A percentile compares a stretch with the other conserved stretches of the same genome.
These are phyloP conservation scores for Nylanderia fulva DNA, from an alignment of 1,140 invertebrate species.

Conservation along the genomic window DNA sequence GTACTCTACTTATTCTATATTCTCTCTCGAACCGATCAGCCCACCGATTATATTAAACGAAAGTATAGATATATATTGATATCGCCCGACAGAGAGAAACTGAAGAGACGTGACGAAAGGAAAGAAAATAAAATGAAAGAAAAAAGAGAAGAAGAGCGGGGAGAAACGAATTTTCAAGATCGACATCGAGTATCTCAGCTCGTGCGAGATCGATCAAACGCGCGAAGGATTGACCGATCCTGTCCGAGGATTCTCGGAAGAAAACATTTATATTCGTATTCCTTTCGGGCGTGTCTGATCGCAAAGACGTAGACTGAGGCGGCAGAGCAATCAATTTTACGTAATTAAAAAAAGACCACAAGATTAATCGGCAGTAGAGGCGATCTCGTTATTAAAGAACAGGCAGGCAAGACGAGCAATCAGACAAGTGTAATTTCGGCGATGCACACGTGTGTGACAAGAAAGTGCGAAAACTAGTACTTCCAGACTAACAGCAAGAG, in stretches of 20 bases:
- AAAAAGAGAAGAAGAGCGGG: not conserved
- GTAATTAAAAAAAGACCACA: conserved; percentile 51
- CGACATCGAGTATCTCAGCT: not conserved
- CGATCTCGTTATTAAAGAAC: conserved; percentile 31
- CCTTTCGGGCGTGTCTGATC: conserved; percentile 61
- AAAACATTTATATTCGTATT: conserved; percentile 17
- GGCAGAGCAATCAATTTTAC: conserved; percentile 31
- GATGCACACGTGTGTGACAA: conserved; percentile 21
- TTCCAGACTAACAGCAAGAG: conserved; percentile 38
- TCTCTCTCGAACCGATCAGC: conserved; percentile 10
- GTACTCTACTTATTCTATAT: conserved; percentile 17
- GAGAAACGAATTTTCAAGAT: conserved; percentile 11
- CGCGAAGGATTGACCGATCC: not conserved
- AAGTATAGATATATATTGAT: no score
- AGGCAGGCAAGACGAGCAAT: conserved; percentile 68
- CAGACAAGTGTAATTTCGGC: conserved; percentile 17
- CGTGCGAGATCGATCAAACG: not conserved
- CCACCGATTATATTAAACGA: not conserved
- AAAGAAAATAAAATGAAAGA: conserved; percentile 6
- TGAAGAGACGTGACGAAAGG: not conserved
- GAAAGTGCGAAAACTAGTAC: conserved; percentile 41
- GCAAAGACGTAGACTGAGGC: conserved; percentile 63
- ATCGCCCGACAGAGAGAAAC: not conserved
- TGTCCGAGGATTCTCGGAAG: conserved; percentile 5
- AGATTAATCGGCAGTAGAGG: conserved; percentile 46